A percentile compares a stretch with the other conserved stretches of the same genome.
phyloP scores from a whole-genome alignment of 2,113 vertebrate genomes.

The Okapia johnstoni region DNA sequence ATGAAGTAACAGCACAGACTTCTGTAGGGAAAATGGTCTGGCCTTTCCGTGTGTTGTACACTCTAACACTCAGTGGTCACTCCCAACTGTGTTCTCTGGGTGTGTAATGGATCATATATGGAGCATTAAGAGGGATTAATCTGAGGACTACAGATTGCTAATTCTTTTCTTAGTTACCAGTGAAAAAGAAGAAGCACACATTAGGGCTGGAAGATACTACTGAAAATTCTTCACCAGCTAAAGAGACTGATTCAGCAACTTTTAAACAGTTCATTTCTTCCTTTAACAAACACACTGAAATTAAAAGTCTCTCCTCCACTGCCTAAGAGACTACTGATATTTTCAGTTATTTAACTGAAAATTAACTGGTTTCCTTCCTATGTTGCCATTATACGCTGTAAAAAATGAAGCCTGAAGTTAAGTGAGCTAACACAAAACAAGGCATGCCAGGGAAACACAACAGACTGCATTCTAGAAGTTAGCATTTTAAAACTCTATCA shows the following conservation, averaged over 20 bases:
- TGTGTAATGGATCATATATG: neutral
- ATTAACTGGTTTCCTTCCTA: neutral
- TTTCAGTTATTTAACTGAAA: neutral
- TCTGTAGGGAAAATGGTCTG: neutral
- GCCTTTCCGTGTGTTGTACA: neutral
- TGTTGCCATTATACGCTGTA: neutral
- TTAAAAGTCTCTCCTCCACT: neutral
- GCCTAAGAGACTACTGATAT: neutral
- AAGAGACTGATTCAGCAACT: neutral
- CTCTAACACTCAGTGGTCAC: neutral
- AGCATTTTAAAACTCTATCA: neutral
- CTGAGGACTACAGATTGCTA: neutral
- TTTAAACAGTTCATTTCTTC: neutral
- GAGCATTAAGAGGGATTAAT: neutral
- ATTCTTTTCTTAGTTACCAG: neutral
- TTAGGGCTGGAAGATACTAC: neutral
- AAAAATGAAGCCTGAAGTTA: neutral
- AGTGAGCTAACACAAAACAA: neutral
- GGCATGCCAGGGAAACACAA: neutral
- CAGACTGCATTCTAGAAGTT: neutral
- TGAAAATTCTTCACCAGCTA: neutral
- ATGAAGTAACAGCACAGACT: neutral
- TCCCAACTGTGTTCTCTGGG: neutral
- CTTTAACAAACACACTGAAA: neutral
- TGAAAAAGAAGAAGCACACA: neutral